Percentiles rank a stretch among this genome's conserved stretches.
Conservation (phyloP, 2,888 invertebrate genomes). For the Meandrusa payeni region DNA sequence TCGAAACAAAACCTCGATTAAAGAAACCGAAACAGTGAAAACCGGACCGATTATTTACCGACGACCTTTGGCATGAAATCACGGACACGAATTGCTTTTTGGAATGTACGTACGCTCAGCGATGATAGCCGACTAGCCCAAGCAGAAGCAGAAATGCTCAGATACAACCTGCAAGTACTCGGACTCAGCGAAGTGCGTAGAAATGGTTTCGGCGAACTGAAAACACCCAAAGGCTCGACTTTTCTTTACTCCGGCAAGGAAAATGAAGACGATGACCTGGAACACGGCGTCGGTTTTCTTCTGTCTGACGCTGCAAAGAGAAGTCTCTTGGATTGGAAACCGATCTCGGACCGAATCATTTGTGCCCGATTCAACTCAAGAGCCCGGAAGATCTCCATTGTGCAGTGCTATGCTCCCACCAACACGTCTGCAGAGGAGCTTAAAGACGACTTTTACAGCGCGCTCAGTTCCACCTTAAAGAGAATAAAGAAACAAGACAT, state of each 20-base stretch:
- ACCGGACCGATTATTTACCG: not conserved
- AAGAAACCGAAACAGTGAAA: not conserved
- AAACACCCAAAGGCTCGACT: conserved; percentile 17
- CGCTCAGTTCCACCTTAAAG: too few relatives aligned
- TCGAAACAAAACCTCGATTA: too few relatives aligned
- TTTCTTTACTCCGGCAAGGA: conserved; percentile 24
- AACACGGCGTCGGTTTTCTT: too few relatives aligned
- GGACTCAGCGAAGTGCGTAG: conserved; percentile 24
- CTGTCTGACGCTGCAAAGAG: too few relatives aligned
- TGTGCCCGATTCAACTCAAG: too few relatives aligned
- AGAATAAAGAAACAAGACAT: too few relatives aligned
- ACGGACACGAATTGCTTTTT: conserved; percentile 27
- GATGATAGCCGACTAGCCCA: conserved; percentile 23
- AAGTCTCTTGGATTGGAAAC: too few relatives aligned
- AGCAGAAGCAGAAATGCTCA: conserved; percentile 24
- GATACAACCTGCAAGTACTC: conserved; percentile 24
- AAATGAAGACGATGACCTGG: not conserved
- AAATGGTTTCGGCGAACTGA: conserved; percentile 27
- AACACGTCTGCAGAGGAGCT: too few relatives aligned
- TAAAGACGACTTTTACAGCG: too few relatives aligned
- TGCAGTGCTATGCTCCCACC: too few relatives aligned
- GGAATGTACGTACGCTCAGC: conserved; percentile 25
- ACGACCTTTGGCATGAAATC: conserved; percentile 26
- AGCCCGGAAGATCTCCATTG: too few relatives aligned
- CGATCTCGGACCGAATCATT: too few relatives aligned